A percentile compares a stretch with the other conserved stretches of the same genome.
These are phyloP conservation scores for Miniopterus natalensis DNA, from an alignment of 2,113 vertebrate genomes.

Conservation along the genomic window DNA sequence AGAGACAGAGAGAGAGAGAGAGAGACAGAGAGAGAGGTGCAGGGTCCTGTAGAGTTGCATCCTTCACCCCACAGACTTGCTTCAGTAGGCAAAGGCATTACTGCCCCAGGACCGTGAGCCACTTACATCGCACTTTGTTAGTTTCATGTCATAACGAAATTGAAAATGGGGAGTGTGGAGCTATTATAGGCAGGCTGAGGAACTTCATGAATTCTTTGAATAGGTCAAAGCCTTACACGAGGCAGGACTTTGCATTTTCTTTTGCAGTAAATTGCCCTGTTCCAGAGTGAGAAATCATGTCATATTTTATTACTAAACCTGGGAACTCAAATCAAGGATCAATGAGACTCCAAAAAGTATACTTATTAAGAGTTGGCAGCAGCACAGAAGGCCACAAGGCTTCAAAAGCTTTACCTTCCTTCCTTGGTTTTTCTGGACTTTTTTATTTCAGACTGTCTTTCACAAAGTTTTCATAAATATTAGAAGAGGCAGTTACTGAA, in stretches of 20 bases:
- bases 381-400: fast-evolving
- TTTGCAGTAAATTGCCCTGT: slow-evolving; percentile 61
- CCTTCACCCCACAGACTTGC: fast-evolving
- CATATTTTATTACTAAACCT: slow-evolving; percentile 67
- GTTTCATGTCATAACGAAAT: slow-evolving; percentile 15
- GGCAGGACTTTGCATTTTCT: background rate
- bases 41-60: background rate
- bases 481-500: slow-evolving; percentile 43
- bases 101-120: background rate
- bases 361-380: background rate
- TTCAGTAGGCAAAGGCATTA: slow-evolving; percentile 8
- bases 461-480: slow-evolving; percentile 59
- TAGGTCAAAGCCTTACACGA: slow-evolving; percentile 10
- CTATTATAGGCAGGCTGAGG: background rate
- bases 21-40: background rate
- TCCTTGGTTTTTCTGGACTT: slow-evolving; percentile 57
- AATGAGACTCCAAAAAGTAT: slow-evolving; percentile 37
- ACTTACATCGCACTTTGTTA: slow-evolving; percentile 52
- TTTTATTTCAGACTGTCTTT: slow-evolving; percentile 40
- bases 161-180: slow-evolving; percentile 62
- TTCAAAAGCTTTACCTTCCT: slow-evolving; percentile 19
- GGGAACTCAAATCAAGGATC: slow-evolving; percentile 61
- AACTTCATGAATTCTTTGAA: slow-evolving; percentile 51
- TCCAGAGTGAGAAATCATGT: slow-evolving; percentile 31
- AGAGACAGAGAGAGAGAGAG: background rate